These are phyloP conservation scores for Pterophyllum scalare DNA, from an alignment of 2,113 vertebrate genomes.

Conservation along the genomic window DNA sequence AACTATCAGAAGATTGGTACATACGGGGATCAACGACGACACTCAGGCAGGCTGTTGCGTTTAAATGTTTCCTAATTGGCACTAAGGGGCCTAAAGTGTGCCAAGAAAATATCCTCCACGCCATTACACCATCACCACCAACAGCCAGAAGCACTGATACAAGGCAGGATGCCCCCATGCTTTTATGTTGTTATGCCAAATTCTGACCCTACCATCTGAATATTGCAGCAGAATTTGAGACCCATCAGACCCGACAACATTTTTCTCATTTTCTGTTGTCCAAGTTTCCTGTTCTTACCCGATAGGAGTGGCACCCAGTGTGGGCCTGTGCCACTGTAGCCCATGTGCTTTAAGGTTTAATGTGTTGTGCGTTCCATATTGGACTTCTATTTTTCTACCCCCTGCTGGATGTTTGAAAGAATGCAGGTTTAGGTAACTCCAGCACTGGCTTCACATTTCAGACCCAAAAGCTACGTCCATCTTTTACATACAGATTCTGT, in stretches of 20 bases:
- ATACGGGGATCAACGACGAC: not conserved
- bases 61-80: not conserved
- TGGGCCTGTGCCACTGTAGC: no score
- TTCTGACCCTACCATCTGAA: not conserved
- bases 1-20: not conserved
- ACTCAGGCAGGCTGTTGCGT: no score
- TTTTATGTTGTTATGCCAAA: not conserved
- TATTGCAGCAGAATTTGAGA: not conserved
- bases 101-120: not conserved
- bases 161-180: not conserved
- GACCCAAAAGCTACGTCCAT: not conserved
- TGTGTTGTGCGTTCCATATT: not conserved
- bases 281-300: not conserved
- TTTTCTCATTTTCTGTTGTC: not conserved
- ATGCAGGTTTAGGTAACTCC: not conserved
- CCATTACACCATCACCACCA: not conserved
- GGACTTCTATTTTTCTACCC: not conserved
- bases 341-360: no score
- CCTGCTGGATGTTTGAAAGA: not conserved
- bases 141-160: not conserved
- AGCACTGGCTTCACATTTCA: accelerated
- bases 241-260: not conserved
- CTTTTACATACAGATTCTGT: not conserved
- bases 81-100: not conserved
- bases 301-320: no score